Conservation (phyloP, 2,888 invertebrate species). For the Linnaemya vulpina region DNA sequence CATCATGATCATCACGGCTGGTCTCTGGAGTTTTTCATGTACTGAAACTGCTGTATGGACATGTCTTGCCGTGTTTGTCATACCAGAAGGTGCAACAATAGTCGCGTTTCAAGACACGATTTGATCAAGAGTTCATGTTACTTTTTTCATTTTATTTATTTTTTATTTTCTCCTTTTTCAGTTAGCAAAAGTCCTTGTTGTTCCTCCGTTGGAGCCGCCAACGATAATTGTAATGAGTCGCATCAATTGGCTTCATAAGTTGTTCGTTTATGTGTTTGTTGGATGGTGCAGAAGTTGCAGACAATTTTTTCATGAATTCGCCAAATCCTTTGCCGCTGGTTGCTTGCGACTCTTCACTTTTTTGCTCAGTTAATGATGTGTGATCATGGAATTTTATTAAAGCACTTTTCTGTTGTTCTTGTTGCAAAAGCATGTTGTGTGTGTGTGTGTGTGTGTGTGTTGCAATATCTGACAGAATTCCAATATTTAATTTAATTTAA, state of each 20-base stretch:
- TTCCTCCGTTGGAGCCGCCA: conserved; percentile 47
- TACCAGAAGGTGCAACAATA: conserved; percentile 74
- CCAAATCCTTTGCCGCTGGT: conserved; percentile 30
- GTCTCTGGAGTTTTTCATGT: conserved; percentile 64
- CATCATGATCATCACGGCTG: conserved; percentile 35
- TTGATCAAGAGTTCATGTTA: conserved; percentile 67
- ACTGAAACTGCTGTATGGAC: conserved; percentile 47
- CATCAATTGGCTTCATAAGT: conserved; percentile 54
- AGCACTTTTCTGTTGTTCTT: conserved; percentile 55
- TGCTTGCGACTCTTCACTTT: conserved; percentile 38
- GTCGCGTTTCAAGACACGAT: conserved; percentile 69
- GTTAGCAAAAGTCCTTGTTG: conserved; percentile 51
- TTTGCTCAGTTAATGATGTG: conserved; percentile 74
- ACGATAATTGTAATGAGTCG: conserved; percentile 73
- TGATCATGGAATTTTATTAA: conserved; percentile 75
- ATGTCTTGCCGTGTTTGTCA: conserved; percentile 71
- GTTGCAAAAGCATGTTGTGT: neutral
- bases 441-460: neutral
- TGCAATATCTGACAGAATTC: conserved; percentile 68
- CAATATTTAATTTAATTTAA: conserved; percentile 74
- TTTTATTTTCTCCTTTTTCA: neutral
- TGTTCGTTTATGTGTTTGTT: neutral
- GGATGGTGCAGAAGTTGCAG: conserved; percentile 30
- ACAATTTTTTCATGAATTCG: conserved; percentile 43
- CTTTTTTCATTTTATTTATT: conserved; percentile 2